These are phyloP conservation scores for Zele albiditarsus DNA, from an alignment of 2,888 invertebrate species.

Conservation along the genomic window DNA sequence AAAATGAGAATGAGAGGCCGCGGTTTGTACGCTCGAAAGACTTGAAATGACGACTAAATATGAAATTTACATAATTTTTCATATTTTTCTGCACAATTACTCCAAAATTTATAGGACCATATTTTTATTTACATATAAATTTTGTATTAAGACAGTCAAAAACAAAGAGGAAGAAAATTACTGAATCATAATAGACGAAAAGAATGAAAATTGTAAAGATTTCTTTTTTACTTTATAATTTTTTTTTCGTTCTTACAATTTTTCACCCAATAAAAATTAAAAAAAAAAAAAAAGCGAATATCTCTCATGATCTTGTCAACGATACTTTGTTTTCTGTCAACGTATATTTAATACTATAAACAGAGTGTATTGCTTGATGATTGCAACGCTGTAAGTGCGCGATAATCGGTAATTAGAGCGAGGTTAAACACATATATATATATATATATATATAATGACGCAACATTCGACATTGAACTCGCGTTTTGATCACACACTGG, in stretches of 20 bases:
- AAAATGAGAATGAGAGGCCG: conserved; percentile 21
- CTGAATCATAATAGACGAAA: not conserved
- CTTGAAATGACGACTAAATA: conserved; percentile 19
- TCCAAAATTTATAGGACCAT: conserved; percentile 7
- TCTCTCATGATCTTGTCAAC: not conserved
- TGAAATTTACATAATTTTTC: conserved; percentile 33
- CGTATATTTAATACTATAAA: not conserved
- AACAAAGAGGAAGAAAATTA: not conserved
- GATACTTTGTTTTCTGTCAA: not conserved
- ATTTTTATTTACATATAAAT: conserved; percentile 26
- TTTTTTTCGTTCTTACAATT: not conserved
- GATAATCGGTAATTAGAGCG: conserved; percentile 40
- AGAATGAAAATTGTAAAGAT: not conserved
- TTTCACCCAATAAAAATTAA: too few relatives aligned
- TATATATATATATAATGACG: conserved; percentile 20
- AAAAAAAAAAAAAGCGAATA: not conserved
- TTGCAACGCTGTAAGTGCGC: conserved; percentile 1
- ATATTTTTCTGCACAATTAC: conserved; percentile 26
- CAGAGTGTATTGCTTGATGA: conserved; percentile 23
- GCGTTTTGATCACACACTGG: conserved; percentile 15
- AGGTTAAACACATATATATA: conserved; percentile 19
- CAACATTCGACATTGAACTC: conserved; percentile 39
- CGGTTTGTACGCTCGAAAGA: conserved; percentile 17
- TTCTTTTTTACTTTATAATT: not conserved
- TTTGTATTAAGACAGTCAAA: not conserved